phyloP scores from a whole-genome alignment of 2,113 vertebrate genomes.

The Peromyscus maniculatus region DNA sequence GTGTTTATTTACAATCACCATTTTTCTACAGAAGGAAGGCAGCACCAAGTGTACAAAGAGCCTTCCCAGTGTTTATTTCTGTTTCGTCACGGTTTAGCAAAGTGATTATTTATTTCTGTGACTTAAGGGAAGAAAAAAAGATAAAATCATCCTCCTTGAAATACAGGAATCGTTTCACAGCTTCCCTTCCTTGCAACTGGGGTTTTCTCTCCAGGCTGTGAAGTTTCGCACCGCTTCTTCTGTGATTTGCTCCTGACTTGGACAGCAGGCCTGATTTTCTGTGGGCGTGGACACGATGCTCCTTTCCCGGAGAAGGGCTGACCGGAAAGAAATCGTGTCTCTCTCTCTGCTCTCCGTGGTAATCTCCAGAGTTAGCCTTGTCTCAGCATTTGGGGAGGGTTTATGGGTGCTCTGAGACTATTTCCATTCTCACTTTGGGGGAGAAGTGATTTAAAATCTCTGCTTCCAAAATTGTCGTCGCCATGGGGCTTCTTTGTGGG shows the following conservation, averaged over 20 bases:
- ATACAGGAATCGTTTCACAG: constrained; percentile 62
- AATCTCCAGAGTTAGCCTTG: constrained; percentile 30
- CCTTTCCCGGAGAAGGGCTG: constrained; percentile 27
- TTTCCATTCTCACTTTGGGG: constrained; percentile 51
- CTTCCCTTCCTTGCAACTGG: constrained; percentile 42
- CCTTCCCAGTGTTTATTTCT: constrained; percentile 53
- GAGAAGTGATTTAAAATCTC: constrained; percentile 52
- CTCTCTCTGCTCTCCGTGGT: constrained; percentile 43
- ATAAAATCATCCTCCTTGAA: constrained; percentile 63
- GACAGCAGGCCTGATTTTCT: constrained; percentile 49
- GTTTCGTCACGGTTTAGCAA: constrained; percentile 62
- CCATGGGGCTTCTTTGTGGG: constrained; percentile 23
- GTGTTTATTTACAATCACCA: constrained; percentile 17
- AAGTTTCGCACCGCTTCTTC: constrained; percentile 62
- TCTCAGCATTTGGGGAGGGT: constrained; percentile 38
- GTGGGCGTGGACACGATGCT: neutral
- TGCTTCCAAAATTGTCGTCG: constrained; percentile 39
- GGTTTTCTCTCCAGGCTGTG: constrained; percentile 68
- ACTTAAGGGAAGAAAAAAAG: constrained; percentile 44
- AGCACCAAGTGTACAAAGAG: neutral
- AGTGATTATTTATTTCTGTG: constrained; percentile 67
- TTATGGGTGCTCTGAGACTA: constrained; percentile 48
- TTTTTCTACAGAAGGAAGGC: constrained; percentile 32
- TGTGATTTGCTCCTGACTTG: constrained; percentile 63
- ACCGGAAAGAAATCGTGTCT: neutral